Percentiles rank a stretch among this genome's conserved stretches.
These are phyloP conservation scores for Uria lomvia DNA, from an alignment of 2,113 vertebrate genomes.

Conservation along the genomic window DNA sequence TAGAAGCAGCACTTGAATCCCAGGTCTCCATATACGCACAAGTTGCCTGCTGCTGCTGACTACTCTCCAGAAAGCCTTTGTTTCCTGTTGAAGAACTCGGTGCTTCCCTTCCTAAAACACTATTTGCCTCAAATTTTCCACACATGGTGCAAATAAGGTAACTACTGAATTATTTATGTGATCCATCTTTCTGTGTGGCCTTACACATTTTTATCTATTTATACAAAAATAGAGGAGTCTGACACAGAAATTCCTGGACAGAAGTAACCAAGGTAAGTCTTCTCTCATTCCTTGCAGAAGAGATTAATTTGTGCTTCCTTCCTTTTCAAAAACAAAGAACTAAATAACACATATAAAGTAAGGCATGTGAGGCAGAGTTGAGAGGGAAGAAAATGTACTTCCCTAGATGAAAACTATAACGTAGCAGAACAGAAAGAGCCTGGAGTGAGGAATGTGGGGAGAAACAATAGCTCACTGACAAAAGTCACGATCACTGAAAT, in stretches of 20 bases:
- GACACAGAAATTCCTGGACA: not conserved
- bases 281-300: not conserved
- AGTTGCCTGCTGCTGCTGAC: not conserved
- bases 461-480: not conserved
- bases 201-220: not conserved
- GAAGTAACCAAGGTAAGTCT: not conserved
- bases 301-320: not conserved
- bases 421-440: not conserved
- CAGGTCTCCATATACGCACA: not conserved
- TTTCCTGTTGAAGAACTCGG: not conserved
- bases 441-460: not conserved
- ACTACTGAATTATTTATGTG: not conserved
- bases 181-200: not conserved
- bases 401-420: not conserved
- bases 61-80: not conserved
- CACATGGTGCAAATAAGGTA: not conserved
- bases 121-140: not conserved
- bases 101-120: not conserved
- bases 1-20: not conserved
- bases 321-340: not conserved
- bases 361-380: not conserved
- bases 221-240: not conserved
- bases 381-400: not conserved
- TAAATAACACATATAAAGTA: not conserved
- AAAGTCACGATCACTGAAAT: not conserved